Percentiles rank a stretch among this genome's conserved stretches.
Conservation (phyloP, 2,888 invertebrate genomes). For the Lasius platythorax region DNA sequence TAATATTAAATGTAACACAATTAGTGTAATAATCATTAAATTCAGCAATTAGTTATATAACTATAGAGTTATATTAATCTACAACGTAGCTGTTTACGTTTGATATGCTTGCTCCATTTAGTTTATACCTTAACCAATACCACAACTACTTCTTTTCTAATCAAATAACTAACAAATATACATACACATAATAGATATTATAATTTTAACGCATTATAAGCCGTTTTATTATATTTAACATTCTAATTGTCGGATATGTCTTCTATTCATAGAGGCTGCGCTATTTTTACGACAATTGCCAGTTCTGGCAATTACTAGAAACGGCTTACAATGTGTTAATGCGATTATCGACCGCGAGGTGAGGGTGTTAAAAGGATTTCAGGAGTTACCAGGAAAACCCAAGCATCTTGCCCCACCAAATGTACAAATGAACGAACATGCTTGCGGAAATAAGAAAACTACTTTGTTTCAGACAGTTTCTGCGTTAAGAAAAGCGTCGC, state of each 20-base stretch:
- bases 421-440: slow-evolving; percentile 32
- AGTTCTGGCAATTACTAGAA: slow-evolving; percentile 21
- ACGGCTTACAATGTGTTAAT: slow-evolving; percentile 48
- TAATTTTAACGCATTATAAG: slow-evolving; percentile 22
- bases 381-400: slow-evolving; percentile 29
- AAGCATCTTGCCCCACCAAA: slow-evolving; percentile 23
- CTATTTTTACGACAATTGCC: slow-evolving; percentile 22
- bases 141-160: background rate
- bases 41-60: slow-evolving; percentile 32
- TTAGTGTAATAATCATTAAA: slow-evolving; percentile 30
- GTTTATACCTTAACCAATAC: slow-evolving; percentile 54
- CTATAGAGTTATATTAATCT: slow-evolving; percentile 17
- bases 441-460: background rate
- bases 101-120: slow-evolving; percentile 71
- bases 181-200: slow-evolving; percentile 16
- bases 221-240: slow-evolving; percentile 16
- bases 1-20: background rate
- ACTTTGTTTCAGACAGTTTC: slow-evolving; percentile 20
- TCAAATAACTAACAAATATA: slow-evolving; percentile 10
- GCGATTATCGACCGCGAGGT: slow-evolving; percentile 30
- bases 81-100: slow-evolving; percentile 13
- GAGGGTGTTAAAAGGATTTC: slow-evolving; percentile 50
- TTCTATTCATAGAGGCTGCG: background rate
- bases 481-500: slow-evolving; percentile 10
- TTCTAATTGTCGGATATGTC: background rate